These are phyloP conservation scores for Coleophora deauratella DNA, from an alignment of 2,888 invertebrate genomes.

Conservation along the genomic window DNA sequence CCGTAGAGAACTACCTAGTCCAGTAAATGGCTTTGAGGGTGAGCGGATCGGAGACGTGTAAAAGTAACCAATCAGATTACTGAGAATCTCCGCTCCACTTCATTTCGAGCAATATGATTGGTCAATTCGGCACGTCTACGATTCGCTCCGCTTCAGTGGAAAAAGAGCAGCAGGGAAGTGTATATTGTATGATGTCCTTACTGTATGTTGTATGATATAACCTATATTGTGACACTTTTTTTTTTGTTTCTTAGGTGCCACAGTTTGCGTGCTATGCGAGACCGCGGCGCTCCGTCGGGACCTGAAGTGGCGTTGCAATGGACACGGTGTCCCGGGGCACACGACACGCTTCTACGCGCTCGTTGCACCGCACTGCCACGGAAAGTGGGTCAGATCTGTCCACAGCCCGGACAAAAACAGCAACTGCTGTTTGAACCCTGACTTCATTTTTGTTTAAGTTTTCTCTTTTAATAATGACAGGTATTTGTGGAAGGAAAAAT, in stretches of 20 bases:
- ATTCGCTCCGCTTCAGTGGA: too few species aligned
- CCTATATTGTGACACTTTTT: too few species aligned
- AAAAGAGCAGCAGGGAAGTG: too few species aligned
- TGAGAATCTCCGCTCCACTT: too few species aligned
- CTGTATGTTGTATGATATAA: too few species aligned
- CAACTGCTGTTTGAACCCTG: slow-evolving; percentile 53
- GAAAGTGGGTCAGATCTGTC: slow-evolving; percentile 84
- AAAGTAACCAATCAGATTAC: too few species aligned
- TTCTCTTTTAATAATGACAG: background rate
- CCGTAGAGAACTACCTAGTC: too few species aligned
- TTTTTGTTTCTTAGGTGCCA: slow-evolving; percentile 71
- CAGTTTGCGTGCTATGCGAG: slow-evolving; percentile 88
- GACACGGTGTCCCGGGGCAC: slow-evolving; percentile 85
- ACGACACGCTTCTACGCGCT: slow-evolving; percentile 89
- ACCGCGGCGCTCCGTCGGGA: slow-evolving; percentile 84
- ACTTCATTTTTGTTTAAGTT: slow-evolving; percentile 63
- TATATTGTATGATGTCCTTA: too few species aligned
- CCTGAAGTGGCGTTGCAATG: slow-evolving; percentile 86
- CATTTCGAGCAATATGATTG: too few species aligned
- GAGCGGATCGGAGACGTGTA: too few species aligned
- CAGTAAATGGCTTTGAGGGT: too few species aligned
- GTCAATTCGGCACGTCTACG: too few species aligned
- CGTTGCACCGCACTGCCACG: slow-evolving; percentile 90
- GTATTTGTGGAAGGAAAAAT: background rate
- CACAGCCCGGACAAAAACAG: slow-evolving; percentile 41